Evolutionary conservation across 2,113 vertebrate genomes (phyloP).

Genomic region (Girardinichthys multiradiatus): DNA sequence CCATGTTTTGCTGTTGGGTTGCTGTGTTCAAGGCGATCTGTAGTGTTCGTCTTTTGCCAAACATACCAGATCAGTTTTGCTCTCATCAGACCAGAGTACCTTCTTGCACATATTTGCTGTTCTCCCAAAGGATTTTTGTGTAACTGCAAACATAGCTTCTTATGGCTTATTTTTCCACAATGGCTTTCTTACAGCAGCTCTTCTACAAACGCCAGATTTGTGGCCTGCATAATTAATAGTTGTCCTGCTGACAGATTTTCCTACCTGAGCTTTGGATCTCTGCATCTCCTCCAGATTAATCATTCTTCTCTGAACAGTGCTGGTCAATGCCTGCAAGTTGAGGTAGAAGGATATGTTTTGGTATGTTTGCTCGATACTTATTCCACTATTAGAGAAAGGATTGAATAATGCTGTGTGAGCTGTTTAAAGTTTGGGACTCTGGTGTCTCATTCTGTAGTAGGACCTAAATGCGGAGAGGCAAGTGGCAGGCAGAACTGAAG

Average conservation of each 20-base stretch:
- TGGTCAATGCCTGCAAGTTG: background rate
- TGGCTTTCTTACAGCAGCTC: no score
- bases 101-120: no score
- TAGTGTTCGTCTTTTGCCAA: background rate
- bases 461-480: background rate
- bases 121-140: no score
- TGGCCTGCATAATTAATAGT: no score
- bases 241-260: no score
- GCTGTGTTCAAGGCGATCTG: background rate
- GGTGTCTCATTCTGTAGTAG: background rate
- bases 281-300: no score
- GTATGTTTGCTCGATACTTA: background rate
- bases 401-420: background rate
- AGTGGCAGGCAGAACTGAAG: background rate
- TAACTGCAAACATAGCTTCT: no score
- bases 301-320: no score
- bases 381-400: background rate
- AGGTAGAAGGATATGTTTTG: background rate
- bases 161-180: no score
- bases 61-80: background rate
- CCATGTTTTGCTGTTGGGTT: background rate
- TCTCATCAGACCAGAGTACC: no score
- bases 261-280: no score
- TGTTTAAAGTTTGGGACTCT: background rate
- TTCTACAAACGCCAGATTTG: no score